Conservation (phyloP, 2,797 vertebrate species). For the Acipenser transmontanus region DNA sequence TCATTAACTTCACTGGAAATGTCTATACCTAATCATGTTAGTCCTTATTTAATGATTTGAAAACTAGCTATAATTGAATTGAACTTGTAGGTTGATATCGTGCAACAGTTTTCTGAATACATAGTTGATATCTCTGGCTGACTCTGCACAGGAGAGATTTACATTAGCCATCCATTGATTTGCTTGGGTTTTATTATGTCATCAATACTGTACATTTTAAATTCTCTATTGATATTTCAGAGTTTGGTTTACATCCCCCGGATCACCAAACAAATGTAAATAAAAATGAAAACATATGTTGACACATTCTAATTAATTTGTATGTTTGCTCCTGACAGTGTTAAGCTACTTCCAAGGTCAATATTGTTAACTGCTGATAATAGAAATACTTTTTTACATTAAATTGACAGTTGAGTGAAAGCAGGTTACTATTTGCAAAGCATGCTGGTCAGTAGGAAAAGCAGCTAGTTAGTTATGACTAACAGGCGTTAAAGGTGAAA, state of each 20-base stretch:
- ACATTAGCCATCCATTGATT: conserved; percentile 53
- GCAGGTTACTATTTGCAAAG: no score
- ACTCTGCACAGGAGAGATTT: conserved; percentile 29
- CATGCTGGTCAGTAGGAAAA: no score
- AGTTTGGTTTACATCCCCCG: no score
- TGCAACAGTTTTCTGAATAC: conserved; percentile 9
- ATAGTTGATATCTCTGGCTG: conserved; percentile 21
- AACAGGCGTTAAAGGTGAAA: no score
- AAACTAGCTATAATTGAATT: conserved; percentile 27
- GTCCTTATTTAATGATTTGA: conserved; percentile 28
- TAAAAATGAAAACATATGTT: no score
- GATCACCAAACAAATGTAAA: no score
- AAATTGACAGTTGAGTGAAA: no score
- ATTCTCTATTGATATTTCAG: neutral
- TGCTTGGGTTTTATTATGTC: conserved; percentile 39
- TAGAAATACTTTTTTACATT: no score
- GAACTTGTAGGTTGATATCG: no score
- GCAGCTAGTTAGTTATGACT: no score
- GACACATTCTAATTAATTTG: neutral
- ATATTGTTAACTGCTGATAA: no score
- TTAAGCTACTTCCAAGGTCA: neutral
- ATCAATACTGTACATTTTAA: conserved; percentile 8
- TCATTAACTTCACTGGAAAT: neutral
- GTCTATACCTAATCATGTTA: conserved; percentile 24
- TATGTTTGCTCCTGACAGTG: neutral